Evolutionary conservation across 1,140 invertebrate genomes (phyloP).

Genomic region (Papilio dardanus): DNA sequence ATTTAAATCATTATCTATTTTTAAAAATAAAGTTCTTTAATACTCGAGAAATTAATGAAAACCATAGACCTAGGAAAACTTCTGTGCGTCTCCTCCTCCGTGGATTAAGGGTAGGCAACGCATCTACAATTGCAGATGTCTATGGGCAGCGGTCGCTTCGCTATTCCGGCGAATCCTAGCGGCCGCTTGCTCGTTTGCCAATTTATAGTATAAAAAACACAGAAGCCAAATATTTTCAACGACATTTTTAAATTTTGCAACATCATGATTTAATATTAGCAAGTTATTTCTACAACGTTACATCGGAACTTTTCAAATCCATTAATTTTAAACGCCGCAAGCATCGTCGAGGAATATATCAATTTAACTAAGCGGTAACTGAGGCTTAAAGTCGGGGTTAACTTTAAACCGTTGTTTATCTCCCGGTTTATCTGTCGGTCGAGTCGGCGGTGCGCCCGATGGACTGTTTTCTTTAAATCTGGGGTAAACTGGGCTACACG

Average conservation of each 20-base stretch:
- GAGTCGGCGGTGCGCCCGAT: constrained; percentile 26
- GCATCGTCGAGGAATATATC: constrained; percentile 32
- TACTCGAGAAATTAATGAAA: background rate
- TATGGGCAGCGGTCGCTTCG: no score
- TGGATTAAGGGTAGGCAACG: no score
- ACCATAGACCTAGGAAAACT: background rate
- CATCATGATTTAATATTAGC: constrained; percentile 4
- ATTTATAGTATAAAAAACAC: no score
- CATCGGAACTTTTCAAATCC: constrained; percentile 24
- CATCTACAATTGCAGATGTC: no score
- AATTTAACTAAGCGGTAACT: constrained; percentile 36
- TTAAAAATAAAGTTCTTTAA: background rate
- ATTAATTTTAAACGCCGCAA: constrained; percentile 30
- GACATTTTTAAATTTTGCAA: background rate
- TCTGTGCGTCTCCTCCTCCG: no score
- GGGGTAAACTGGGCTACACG: constrained; percentile 43
- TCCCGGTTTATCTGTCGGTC: constrained; percentile 29
- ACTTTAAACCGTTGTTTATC: constrained; percentile 38
- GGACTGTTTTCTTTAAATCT: constrained; percentile 48
- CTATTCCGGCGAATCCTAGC: no score
- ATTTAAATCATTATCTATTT: no score
- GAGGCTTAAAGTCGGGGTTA: constrained; percentile 34
- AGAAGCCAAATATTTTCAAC: background rate
- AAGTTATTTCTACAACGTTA: background rate
- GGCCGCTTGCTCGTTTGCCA: no score